Percentiles rank a stretch among this genome's conserved stretches.
Conservation (phyloP, 2,888 invertebrate genomes). For the Sphaerolaimus hirsutus region DNA sequence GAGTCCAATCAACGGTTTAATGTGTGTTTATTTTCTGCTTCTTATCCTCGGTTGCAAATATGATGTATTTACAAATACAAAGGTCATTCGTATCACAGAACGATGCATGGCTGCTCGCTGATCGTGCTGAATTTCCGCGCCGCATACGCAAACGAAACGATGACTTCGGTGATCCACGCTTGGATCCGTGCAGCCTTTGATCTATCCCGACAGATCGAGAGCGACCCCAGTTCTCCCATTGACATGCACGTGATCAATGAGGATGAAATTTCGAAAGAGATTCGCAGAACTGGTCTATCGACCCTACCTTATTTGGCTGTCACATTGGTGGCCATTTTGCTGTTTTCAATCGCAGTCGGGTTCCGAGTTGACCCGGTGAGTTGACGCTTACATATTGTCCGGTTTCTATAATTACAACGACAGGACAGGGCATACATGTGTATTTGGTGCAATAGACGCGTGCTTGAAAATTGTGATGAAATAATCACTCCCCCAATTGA, state of each 20-base stretch:
- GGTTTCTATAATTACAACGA: too few relatives aligned
- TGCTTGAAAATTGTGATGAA: too few relatives aligned
- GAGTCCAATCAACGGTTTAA: too few relatives aligned
- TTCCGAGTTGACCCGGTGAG: conserved; percentile 1
- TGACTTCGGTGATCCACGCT: conserved; percentile 14
- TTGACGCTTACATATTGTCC: conserved; percentile 15
- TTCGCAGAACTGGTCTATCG: conserved; percentile 18
- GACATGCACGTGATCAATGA: conserved; percentile 8
- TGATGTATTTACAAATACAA: too few relatives aligned
- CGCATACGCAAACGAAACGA: conserved; percentile 15
- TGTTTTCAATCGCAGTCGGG: conserved; percentile 16
- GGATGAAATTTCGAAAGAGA: conserved; percentile 21
- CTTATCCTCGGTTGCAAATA: too few relatives aligned
- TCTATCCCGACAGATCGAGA: too few relatives aligned
- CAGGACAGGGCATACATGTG: too few relatives aligned
- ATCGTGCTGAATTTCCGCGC: conserved; percentile 23
- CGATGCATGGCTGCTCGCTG: conserved; percentile 11
- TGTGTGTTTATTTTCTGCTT: too few relatives aligned
- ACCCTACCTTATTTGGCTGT: conserved; percentile 20
- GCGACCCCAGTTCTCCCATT: neutral
- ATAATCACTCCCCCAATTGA: too few relatives aligned
- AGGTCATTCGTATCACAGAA: too few relatives aligned
- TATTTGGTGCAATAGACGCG: too few relatives aligned
- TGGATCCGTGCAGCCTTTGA: conserved; percentile 12
- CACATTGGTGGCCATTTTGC: conserved; percentile 16